Evolutionary conservation across 2,888 invertebrate species (phyloP).

Genomic region (Aphodius sticticus): DNA sequence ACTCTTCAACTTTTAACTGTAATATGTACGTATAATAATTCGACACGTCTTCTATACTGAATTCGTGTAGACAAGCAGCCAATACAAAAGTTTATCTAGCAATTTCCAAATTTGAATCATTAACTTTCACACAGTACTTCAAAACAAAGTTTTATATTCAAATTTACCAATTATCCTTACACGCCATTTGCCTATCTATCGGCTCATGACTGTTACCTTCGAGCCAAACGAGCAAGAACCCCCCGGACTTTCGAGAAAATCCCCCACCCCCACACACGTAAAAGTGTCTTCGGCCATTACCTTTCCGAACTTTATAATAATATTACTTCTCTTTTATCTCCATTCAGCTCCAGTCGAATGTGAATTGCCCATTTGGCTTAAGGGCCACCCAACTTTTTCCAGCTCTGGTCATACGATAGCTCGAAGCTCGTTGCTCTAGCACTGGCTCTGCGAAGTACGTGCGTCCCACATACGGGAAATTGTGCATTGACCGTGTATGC

Average conservation of each 20-base stretch:
- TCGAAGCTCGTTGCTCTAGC: background rate
- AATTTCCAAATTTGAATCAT: too few species aligned
- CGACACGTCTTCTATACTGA: too few species aligned
- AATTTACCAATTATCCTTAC: too few species aligned
- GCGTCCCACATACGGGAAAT: background rate
- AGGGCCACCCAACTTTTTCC: background rate
- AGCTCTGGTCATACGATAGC: background rate
- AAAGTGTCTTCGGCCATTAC: background rate
- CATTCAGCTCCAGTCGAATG: conserved; percentile 17
- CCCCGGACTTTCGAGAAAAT: background rate
- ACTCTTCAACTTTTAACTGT: too few species aligned
- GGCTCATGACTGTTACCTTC: too few species aligned
- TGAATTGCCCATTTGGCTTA: conserved; percentile 23
- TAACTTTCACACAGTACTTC: too few species aligned
- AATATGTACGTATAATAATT: too few species aligned
- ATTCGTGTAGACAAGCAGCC: too few species aligned
- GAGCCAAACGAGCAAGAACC: background rate
- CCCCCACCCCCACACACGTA: background rate
- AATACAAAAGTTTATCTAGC: too few species aligned
- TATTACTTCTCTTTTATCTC: conserved; percentile 23
- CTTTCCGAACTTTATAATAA: conserved; percentile 17
- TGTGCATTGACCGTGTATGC: background rate
- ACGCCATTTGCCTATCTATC: too few species aligned
- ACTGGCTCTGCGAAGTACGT: background rate
- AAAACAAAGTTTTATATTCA: too few species aligned